Conservation (phyloP, 2,113 vertebrate genomes). For the Oreochromis aureus region DNA sequence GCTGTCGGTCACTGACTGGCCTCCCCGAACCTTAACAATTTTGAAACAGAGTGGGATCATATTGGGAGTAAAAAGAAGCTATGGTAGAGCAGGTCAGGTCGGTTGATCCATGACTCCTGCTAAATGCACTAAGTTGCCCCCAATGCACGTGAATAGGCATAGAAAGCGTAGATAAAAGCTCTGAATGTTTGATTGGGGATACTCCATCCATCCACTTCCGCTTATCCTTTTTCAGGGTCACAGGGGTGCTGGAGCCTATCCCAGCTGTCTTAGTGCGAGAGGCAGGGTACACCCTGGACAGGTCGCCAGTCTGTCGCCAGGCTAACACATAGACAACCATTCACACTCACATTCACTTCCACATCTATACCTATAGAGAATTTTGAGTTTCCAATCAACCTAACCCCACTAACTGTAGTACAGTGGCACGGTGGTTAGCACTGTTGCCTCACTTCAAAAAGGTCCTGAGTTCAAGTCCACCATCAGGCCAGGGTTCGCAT, state of each 20-base stretch:
- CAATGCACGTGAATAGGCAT: background rate
- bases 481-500: background rate
- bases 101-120: background rate
- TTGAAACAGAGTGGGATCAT: background rate
- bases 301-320: fast-evolving
- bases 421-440: background rate
- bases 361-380: background rate
- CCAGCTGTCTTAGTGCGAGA: background rate
- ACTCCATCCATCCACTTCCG: background rate
- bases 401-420: background rate
- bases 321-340: background rate
- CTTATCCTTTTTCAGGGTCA: background rate
- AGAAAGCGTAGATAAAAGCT: background rate
- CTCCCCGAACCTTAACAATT: background rate
- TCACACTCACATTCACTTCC: background rate
- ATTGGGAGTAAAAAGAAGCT: background rate
- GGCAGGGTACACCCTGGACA: background rate
- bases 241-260: background rate
- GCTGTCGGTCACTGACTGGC: background rate
- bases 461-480: background rate
- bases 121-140: background rate
- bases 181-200: background rate
- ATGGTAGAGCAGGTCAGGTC: background rate
- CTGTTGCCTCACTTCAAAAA: background rate
- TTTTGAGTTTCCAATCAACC: background rate